These are phyloP conservation scores for Cantharis rufa DNA, from an alignment of 2,888 invertebrate genomes.

Conservation along the genomic window DNA sequence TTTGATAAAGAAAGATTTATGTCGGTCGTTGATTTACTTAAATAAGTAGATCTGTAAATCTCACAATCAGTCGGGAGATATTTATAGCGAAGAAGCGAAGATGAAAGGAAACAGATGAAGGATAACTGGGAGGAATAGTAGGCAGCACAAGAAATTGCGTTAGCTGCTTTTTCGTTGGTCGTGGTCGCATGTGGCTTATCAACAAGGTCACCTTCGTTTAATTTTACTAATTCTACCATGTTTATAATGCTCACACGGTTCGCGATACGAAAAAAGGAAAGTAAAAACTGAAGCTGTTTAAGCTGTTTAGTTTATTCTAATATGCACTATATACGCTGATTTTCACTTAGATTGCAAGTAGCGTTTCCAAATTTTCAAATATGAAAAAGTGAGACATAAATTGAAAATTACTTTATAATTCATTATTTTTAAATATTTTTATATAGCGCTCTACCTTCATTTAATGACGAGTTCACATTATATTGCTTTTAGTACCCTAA, in stretches of 20 bases:
- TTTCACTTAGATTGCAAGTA: too few species aligned
- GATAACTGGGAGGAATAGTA: background rate
- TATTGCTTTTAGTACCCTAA: background rate
- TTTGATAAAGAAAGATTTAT: background rate
- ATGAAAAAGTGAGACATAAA: background rate
- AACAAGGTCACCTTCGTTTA: background rate
- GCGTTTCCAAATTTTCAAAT: background rate
- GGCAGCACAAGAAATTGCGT: background rate
- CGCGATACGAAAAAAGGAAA: background rate
- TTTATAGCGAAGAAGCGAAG: background rate
- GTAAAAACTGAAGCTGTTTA: background rate
- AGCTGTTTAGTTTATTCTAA: background rate
- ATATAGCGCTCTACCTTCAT: background rate
- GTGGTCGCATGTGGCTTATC: background rate
- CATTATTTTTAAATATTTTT: background rate
- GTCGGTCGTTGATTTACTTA: background rate
- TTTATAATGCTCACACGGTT: too few species aligned
- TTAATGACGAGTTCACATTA: background rate
- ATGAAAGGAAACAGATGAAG: background rate
- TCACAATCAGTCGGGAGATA: background rate
- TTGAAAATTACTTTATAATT: background rate
- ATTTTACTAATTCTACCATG: too few species aligned
- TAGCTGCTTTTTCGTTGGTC: background rate
- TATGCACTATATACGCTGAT: too few species aligned
- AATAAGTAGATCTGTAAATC: background rate